Evolutionary conservation across 2,797 vertebrate genomes (phyloP).

Genomic region (Lacerta viridis): DNA sequence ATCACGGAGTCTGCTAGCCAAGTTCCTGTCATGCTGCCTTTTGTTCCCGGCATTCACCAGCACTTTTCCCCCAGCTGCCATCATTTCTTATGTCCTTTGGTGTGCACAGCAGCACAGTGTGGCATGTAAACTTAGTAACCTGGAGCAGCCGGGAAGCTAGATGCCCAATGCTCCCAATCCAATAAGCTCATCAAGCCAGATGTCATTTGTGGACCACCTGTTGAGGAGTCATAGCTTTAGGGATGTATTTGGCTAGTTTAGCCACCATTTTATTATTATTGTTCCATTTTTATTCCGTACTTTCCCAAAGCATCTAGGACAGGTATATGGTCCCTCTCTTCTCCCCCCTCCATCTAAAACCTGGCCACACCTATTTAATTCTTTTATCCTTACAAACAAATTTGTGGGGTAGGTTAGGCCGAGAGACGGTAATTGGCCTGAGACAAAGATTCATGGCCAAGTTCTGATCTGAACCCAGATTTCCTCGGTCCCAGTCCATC

Average conservation of each 20-base stretch:
- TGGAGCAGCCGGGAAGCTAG: neutral
- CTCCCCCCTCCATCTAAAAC: no score
- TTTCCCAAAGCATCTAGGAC: neutral
- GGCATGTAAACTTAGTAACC: neutral
- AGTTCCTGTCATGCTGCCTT: no score
- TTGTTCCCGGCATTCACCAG: neutral
- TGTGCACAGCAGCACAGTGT: neutral
- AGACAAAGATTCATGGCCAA: neutral
- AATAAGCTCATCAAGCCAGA: neutral
- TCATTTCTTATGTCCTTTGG: neutral
- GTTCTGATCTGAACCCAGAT: neutral
- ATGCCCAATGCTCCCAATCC: neutral
- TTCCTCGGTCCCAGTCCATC: no score
- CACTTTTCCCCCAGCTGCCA: neutral
- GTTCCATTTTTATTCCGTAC: neutral
- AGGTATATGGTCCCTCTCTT: neutral
- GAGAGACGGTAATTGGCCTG: neutral
- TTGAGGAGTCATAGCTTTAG: neutral
- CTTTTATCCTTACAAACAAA: neutral
- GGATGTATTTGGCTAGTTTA: neutral
- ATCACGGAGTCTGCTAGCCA: neutral
- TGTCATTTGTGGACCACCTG: neutral
- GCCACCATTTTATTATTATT: neutral
- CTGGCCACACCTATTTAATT: neutral
- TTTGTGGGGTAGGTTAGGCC: neutral